These are phyloP conservation scores for Lepidotrigona ventralis DNA, from an alignment of 1,140 invertebrate genomes.

Conservation along the genomic window DNA sequence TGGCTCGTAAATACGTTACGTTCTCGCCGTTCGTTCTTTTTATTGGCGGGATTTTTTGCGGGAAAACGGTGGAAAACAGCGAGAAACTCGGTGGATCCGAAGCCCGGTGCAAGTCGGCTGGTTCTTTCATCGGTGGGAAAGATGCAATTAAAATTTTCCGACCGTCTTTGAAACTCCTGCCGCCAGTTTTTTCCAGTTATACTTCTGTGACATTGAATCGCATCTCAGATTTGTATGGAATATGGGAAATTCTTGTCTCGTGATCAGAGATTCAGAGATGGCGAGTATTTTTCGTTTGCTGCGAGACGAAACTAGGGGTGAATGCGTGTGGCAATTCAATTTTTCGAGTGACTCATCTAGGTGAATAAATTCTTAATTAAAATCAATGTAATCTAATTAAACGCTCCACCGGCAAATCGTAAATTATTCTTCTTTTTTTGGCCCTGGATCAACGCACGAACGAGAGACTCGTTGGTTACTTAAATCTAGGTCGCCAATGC, in stretches of 20 bases:
- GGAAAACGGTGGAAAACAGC: neutral
- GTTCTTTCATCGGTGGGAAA: neutral
- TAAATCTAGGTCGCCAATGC: neutral
- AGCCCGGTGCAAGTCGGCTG: neutral
- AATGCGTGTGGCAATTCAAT: no score
- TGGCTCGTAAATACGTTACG: neutral
- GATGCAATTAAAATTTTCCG: no score
- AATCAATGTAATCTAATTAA: neutral
- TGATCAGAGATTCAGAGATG: no score
- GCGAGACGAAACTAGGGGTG: no score
- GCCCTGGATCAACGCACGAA: neutral
- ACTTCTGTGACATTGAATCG: no score
- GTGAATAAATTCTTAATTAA: no score
- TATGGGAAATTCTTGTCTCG: no score
- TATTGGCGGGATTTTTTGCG: neutral
- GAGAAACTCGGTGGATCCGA: neutral
- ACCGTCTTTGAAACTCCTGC: no score
- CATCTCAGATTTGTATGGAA: no score
- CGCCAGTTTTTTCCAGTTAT: no score
- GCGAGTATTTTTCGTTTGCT: no score
- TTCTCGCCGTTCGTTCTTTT: neutral
- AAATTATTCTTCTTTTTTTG: neutral
- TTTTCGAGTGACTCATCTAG: no score
- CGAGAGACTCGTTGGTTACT: neutral
- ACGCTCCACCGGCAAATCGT: neutral